These are phyloP conservation scores for Eubasilissa regina DNA, from an alignment of 1,140 invertebrate genomes.

Conservation along the genomic window DNA sequence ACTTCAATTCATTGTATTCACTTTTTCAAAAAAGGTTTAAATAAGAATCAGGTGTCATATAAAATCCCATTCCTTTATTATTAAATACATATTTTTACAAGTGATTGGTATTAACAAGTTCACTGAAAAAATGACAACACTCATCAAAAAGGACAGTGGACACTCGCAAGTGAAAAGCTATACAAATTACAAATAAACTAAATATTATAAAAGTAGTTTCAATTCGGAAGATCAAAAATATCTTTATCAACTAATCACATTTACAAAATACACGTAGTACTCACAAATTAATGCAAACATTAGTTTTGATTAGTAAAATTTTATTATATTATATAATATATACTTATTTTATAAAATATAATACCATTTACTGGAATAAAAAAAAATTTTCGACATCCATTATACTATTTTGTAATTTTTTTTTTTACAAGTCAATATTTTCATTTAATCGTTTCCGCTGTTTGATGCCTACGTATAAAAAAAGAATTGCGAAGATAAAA, in stretches of 20 bases:
- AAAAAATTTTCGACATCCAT: too few species aligned
- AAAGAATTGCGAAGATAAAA: too few species aligned
- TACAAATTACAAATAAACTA: conserved; percentile 35
- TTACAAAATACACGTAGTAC: not conserved
- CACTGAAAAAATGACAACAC: conserved; percentile 24
- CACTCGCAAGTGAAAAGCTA: conserved; percentile 18
- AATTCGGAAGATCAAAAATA: conserved; percentile 39
- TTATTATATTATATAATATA: too few species aligned
- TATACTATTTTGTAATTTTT: too few species aligned
- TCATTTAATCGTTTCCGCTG: too few species aligned
- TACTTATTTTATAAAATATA: too few species aligned
- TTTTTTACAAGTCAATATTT: too few species aligned
- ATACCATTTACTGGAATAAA: too few species aligned
- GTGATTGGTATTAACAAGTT: conserved; percentile 44
- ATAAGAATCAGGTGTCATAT: conserved; percentile 30
- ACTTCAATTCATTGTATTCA: too few species aligned
- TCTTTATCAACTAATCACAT: conserved; percentile 22
- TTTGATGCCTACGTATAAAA: too few species aligned
- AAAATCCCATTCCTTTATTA: conserved; percentile 47
- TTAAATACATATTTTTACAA: conserved; percentile 46
- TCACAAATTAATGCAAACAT: too few species aligned
- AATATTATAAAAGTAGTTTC: conserved; percentile 27
- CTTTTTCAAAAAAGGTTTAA: not conserved
- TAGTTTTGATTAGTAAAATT: too few species aligned
- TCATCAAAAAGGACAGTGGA: conserved; percentile 16